Evolutionary conservation across 2,797 vertebrate species (phyloP).

Genomic region (Aplochiton taeniatus): DNA sequence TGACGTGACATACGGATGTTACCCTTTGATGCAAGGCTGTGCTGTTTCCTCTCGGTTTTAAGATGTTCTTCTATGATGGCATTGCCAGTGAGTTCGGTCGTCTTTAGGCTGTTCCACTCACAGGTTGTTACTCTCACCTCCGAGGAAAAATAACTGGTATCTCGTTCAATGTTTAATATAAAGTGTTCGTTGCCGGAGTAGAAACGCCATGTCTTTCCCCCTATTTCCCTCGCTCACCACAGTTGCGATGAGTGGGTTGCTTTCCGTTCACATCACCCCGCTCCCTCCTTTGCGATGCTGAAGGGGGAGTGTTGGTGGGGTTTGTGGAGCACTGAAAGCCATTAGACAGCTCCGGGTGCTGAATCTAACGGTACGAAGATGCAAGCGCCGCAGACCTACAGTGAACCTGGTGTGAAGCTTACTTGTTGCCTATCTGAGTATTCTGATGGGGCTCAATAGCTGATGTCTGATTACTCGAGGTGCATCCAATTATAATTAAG

Average conservation of each 20-base stretch:
- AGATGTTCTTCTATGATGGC: too few species aligned
- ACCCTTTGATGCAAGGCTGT: background rate
- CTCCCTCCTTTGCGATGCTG: background rate
- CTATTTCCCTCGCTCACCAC: too few species aligned
- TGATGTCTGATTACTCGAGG: too few species aligned
- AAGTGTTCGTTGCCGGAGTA: too few species aligned
- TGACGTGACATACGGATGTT: slow-evolving; percentile 26
- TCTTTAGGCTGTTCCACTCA: too few species aligned
- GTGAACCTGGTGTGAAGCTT: background rate
- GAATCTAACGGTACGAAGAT: background rate
- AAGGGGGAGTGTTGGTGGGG: background rate
- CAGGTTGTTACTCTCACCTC: background rate
- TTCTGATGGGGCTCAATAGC: too few species aligned
- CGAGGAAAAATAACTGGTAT: background rate
- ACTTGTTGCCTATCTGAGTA: background rate
- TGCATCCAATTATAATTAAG: too few species aligned
- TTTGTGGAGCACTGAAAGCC: slow-evolving; percentile 6
- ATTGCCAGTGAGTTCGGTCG: too few species aligned
- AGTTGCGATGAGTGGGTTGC: background rate
- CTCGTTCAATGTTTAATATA: background rate
- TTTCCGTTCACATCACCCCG: background rate
- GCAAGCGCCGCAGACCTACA: too few species aligned
- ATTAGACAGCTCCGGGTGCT: slow-evolving; percentile 30
- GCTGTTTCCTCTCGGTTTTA: too few species aligned
- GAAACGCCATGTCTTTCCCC: too few species aligned